These are phyloP conservation scores for Plagodis pulveraria DNA, from an alignment of 2,888 invertebrate species.

Conservation along the genomic window DNA sequence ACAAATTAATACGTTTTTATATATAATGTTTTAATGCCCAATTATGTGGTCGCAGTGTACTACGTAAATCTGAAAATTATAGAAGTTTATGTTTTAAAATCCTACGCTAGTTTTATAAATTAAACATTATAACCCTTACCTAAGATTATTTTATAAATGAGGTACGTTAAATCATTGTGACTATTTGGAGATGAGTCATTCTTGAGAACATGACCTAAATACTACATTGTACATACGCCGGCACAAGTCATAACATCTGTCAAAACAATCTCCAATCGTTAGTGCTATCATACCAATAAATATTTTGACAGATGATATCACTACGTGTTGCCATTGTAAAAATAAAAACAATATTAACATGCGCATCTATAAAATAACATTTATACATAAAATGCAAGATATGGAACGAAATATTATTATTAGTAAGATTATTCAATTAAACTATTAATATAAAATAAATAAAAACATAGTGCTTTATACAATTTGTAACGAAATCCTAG, in stretches of 20 bases:
- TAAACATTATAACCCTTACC: slow-evolving; percentile 69
- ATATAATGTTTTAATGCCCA: background rate
- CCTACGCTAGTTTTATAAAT: slow-evolving; percentile 61
- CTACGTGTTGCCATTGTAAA: slow-evolving; percentile 38
- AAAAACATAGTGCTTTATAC: slow-evolving; percentile 59
- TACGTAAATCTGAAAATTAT: slow-evolving; percentile 18
- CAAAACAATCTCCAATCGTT: slow-evolving; percentile 33
- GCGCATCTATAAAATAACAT: slow-evolving; percentile 78
- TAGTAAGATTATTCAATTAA: slow-evolving; percentile 55
- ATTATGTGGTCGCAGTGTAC: background rate
- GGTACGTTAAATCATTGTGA: slow-evolving; percentile 83
- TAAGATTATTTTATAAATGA: slow-evolving; percentile 78
- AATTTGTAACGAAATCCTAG: slow-evolving; percentile 76
- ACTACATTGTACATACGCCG: slow-evolving; percentile 53
- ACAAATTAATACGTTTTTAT: background rate
- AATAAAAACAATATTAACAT: slow-evolving; percentile 71
- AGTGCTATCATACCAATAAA: slow-evolving; percentile 25
- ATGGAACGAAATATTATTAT: slow-evolving; percentile 76
- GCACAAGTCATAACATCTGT: slow-evolving; percentile 38
- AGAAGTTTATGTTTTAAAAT: slow-evolving; percentile 48
- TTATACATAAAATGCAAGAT: slow-evolving; percentile 80
- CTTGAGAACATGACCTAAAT: slow-evolving; percentile 47
- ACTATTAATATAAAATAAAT: slow-evolving; percentile 73
- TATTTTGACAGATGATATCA: slow-evolving; percentile 36
- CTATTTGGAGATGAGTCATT: slow-evolving; percentile 66